These are phyloP conservation scores for Drosophila macrothrix DNA, from an alignment of 2,888 invertebrate genomes.

Conservation along the genomic window DNA sequence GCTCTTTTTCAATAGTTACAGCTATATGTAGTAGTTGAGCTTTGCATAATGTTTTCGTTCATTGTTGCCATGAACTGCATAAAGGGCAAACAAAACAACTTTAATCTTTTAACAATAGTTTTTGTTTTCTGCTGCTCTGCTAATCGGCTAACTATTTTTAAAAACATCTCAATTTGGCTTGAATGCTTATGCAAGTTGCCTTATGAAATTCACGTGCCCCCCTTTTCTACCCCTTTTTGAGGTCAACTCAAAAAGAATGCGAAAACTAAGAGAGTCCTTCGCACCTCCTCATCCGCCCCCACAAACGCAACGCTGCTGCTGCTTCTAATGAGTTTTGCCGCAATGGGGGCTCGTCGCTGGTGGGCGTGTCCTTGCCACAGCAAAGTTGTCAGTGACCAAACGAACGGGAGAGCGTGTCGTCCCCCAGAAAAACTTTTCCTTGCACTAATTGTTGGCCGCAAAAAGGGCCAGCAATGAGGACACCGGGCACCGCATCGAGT, in stretches of 20 bases:
- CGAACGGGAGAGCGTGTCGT: constrained; percentile 4
- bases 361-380: constrained; percentile 29
- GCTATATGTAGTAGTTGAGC: not conserved
- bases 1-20: not conserved
- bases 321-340: constrained; percentile 74
- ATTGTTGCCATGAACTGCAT: not conserved
- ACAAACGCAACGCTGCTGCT: not conserved
- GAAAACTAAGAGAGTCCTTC: not conserved
- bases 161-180: constrained; percentile 1
- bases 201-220: constrained; percentile 6
- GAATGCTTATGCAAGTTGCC: constrained; percentile 7
- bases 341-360: constrained; percentile 47
- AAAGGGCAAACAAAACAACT: not conserved
- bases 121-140: not conserved
- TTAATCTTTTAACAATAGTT: not conserved
- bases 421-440: constrained; percentile 65
- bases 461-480: not conserved
- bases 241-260: constrained; percentile 5
- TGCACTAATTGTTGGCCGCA: constrained; percentile 66
- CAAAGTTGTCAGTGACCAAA: constrained; percentile 38
- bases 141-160: not conserved
- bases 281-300: too few species aligned
- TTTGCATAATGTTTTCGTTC: not conserved
- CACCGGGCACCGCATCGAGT: constrained; percentile 7
- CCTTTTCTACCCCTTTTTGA: not conserved